Conservation (phyloP, 2,797 vertebrate species). For the Crocidura indochinensis region DNA sequence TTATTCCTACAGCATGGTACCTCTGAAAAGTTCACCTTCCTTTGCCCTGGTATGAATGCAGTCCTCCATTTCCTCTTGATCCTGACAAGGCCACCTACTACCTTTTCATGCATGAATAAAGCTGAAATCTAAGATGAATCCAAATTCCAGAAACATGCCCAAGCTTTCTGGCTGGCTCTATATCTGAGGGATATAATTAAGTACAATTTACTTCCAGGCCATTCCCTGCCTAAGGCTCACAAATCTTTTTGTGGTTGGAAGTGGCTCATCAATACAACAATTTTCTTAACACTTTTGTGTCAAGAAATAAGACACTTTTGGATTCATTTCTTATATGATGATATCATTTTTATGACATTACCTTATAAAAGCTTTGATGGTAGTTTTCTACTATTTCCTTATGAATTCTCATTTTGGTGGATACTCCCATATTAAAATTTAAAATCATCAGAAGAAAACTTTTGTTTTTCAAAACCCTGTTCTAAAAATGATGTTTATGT, state of each 20-base stretch:
- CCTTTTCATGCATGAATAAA: conserved; percentile 53
- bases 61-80: conserved; percentile 10
- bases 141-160: conserved; percentile 44
- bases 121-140: conserved; percentile 19
- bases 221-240: neutral
- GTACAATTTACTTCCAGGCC: conserved; percentile 31
- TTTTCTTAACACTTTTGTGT: neutral
- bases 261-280: conserved; percentile 32
- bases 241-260: conserved; percentile 49
- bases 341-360: neutral
- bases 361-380: neutral
- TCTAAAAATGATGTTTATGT: conserved; percentile 29
- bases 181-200: conserved; percentile 49
- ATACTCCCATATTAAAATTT: neutral
- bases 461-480: neutral
- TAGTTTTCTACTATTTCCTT: conserved; percentile 4
- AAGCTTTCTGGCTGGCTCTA: conserved; percentile 42
- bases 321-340: conserved; percentile 14
- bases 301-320: neutral
- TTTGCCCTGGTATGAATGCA: neutral
- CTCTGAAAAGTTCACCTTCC: conserved; percentile 2
- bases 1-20: neutral
- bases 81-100: conserved; percentile 46
- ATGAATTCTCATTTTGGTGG: conserved; percentile 28
- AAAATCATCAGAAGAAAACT: neutral